These are phyloP conservation scores for Catocala nupta DNA, from an alignment of 2,888 invertebrate genomes.

Conservation along the genomic window DNA sequence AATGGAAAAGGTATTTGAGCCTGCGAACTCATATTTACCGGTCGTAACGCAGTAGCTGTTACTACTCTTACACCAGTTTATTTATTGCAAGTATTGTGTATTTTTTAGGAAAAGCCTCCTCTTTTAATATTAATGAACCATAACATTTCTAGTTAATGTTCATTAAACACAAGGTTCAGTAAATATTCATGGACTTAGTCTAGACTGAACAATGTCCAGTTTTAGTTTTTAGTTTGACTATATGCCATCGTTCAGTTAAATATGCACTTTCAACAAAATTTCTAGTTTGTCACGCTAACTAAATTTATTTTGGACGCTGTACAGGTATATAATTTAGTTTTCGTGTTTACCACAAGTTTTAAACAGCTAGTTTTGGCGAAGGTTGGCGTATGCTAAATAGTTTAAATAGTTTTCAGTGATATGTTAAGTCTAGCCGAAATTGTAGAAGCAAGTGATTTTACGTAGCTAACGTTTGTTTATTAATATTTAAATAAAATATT, in stretches of 20 bases:
- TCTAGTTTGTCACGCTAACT: constrained; percentile 37
- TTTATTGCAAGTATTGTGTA: too few species aligned
- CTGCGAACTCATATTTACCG: too few species aligned
- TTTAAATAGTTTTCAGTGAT: not conserved
- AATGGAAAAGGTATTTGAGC: too few species aligned
- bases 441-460: not conserved
- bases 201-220: constrained; percentile 42
- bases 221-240: constrained; percentile 43
- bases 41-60: too few species aligned
- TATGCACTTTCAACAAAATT: constrained; percentile 50
- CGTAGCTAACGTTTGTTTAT: too few species aligned
- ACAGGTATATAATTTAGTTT: constrained; percentile 29
- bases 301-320: constrained; percentile 40
- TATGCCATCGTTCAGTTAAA: constrained; percentile 41
- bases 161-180: not conserved
- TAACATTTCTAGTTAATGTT: not conserved
- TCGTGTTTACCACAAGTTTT: constrained; percentile 23
- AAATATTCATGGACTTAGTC: constrained; percentile 36
- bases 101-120: not conserved
- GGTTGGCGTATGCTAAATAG: constrained; percentile 7
- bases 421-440: not conserved
- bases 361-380: constrained; percentile 11
- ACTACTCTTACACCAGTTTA: too few species aligned
- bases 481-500: too few species aligned
- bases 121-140: constrained; percentile 9